Evolutionary conservation across 2,888 invertebrate species (phyloP), one percentile per base, ranked within the genome.

Genomic region (Nymphalis polychloros): DNA sequence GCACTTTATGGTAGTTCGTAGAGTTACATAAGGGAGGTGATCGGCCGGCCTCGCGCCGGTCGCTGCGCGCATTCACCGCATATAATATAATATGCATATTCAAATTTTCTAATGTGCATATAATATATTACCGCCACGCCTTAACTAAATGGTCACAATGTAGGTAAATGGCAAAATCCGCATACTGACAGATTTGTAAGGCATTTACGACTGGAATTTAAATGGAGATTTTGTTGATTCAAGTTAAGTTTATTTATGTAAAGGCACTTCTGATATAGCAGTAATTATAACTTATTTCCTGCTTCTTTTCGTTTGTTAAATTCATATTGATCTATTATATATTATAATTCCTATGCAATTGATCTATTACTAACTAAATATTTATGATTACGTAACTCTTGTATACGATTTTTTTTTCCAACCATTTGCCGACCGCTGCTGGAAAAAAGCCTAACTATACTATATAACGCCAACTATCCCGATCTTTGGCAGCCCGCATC

Each of bases 21-120:
- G 72, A 75, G 77, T 82, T 82, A 84, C 81, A 88, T 90, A 90
- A 90, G 85, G 81, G 78, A 86, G 91, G 90, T 91, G 87, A 90
- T 85, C 87, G 90, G 82, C 90, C 90, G 90, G 84, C 91, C 92
- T 90, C 89, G 89, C 71, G 76, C 79, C 81, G 79, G 81, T 78
- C 81, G 78, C 75, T 72, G 79, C 82, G 85, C 78, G 83, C 88
- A 81, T 86, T 88, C 84, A 85, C 86, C 82, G 81, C 78, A 80
- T 72, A 69, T 72, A 70, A 73, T 72, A 80, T 77, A 79, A 48
- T 66, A 81, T 84, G 81, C 81, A 83, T 81, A 81, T 83, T 82
- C 80, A 82, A 84, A 85, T 83, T 81, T 75, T 80, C 80, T 79
- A 80, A 81, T 77, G 78, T 78, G 76, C 78, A 79, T 76, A 76